Base-by-base conservation (phyloP, 2,797 vertebrate genomes). In the Chromobotia macracanthus region DNA sequence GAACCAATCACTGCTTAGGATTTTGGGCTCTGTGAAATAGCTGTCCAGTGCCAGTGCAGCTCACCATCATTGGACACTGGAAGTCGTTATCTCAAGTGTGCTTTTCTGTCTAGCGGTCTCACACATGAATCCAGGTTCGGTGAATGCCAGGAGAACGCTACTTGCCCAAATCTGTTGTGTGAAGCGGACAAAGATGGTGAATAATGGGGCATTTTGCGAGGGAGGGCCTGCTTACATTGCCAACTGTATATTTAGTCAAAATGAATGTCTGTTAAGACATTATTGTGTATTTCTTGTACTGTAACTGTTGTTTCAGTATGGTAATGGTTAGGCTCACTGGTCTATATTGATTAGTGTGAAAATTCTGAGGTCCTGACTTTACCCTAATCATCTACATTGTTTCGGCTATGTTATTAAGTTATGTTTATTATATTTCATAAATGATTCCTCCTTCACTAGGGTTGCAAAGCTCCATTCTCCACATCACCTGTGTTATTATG, bases 111-210 rank as follows among this genome's bases (percentile, higher is more conserved):
- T 61, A 25, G 25, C 25, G 2, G 25, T 28, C 13, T 28, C 4
- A 44, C 53, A 68, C 2, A 7, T 55, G 15, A 77, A 77, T 69
- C 0, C 25, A 50, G 44, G 13, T 61, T 77, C 50, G 64, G 66
- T 19, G 48, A 77, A 61, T 60, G 60, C 9, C 13, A 50, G 8
- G 31, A 70, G 65, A 61, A 31, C 31, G 38, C n/a, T 60, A 4
- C 19, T 48, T 7, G 2, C 23, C 53, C 41, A 50, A 60, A 21
- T 69, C 12, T 21, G 2, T 4, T 46, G 21, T 60, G 41, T 25
- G 41, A 70, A 48, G 44, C 60, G 75, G 56, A 58, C 41, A 68
- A 31, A 61, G 50, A 68, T 25, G 38, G 58, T 67, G 38, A 67
- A 76, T 67, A 68, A 50, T 60, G 41, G 60, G 38, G 50, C 18